These are phyloP conservation scores for Drosophila arawakana DNA, from an alignment of 1,140 invertebrate species.

Conservation along the genomic window DNA sequence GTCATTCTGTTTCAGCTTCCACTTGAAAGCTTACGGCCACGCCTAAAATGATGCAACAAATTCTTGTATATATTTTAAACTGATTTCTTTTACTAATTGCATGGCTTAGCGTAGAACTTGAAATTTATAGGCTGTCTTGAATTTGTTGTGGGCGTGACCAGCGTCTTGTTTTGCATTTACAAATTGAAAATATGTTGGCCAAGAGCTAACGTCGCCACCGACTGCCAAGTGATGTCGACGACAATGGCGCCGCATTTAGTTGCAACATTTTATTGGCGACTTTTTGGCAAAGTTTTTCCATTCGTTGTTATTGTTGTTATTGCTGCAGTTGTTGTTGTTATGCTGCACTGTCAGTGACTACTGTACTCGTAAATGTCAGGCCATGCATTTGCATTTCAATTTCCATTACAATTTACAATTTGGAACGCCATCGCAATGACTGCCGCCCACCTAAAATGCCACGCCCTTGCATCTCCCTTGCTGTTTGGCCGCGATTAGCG, in stretches of 20 bases:
- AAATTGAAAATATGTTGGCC: conserved; percentile 75
- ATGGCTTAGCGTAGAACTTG: conserved; percentile 1
- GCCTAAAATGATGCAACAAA: conserved; percentile 42
- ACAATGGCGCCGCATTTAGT: conserved; percentile 64
- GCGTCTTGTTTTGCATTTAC: conserved; percentile 78
- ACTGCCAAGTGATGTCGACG: conserved; percentile 66
- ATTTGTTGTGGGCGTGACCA: conserved; percentile 58
- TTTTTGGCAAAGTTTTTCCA: conserved; percentile 68
- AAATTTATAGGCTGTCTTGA: conserved; percentile 68
- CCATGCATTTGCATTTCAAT: conserved; percentile 81
- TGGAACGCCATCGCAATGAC: conserved; percentile 44
- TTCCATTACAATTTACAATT: conserved; percentile 79
- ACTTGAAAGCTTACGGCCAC: background rate
- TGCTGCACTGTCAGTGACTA: conserved; percentile 46
- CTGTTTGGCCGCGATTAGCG: conserved; percentile 80
- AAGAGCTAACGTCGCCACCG: conserved; percentile 26
- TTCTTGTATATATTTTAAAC: conserved; percentile 19
- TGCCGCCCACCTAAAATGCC: conserved; percentile 41
- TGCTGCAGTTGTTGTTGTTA: conserved; percentile 34
- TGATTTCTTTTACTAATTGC: conserved; percentile 68
- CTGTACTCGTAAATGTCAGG: conserved; percentile 77
- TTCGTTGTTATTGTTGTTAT: conserved; percentile 46
- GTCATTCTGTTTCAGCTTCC: background rate
- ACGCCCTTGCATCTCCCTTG: conserved; percentile 29
- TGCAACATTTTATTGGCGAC: conserved; percentile 81